A percentile compares a stretch with the other conserved stretches of the same genome.
Evolutionary conservation across 1,140 invertebrate genomes (phyloP).

Genomic region (Drosophila ogumai): DNA sequence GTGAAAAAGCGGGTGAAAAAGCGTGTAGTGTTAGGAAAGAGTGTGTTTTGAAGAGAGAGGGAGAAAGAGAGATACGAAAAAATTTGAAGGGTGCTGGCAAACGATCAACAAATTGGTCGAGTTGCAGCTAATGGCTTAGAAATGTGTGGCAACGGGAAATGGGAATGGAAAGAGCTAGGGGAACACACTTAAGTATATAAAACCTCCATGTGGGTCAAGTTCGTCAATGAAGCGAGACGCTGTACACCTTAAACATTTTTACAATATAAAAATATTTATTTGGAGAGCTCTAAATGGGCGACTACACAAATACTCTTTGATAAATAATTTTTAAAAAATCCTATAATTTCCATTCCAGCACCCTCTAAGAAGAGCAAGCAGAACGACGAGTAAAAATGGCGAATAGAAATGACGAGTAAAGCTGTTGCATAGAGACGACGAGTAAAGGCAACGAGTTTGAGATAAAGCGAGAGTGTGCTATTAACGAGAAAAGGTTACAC

Average conservation of each 20-base stretch:
- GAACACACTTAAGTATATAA: neutral
- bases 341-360: neutral
- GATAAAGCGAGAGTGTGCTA: neutral
- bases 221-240: slow-evolving; percentile 1
- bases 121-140: slow-evolving; percentile 35
- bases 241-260: no score
- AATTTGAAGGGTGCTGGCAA: slow-evolving; percentile 16
- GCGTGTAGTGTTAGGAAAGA: neutral
- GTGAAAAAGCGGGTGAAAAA: slow-evolving; percentile 3
- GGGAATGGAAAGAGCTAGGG: neutral
- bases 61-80: neutral
- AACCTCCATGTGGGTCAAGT: slow-evolving; percentile 12
- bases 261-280: no score
- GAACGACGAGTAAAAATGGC: neutral
- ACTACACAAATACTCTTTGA: neutral
- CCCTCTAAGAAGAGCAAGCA: neutral
- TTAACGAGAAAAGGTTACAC: neutral
- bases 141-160: slow-evolving; percentile 10
- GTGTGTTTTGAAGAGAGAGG: neutral
- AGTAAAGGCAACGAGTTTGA: neutral
- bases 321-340: neutral
- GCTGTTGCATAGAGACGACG: neutral
- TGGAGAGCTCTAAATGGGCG: no score
- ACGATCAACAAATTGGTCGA: slow-evolving; percentile 56
- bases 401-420: neutral